Conservation (phyloP, 2,888 invertebrate species). For the Limnephilus marmoratus region DNA sequence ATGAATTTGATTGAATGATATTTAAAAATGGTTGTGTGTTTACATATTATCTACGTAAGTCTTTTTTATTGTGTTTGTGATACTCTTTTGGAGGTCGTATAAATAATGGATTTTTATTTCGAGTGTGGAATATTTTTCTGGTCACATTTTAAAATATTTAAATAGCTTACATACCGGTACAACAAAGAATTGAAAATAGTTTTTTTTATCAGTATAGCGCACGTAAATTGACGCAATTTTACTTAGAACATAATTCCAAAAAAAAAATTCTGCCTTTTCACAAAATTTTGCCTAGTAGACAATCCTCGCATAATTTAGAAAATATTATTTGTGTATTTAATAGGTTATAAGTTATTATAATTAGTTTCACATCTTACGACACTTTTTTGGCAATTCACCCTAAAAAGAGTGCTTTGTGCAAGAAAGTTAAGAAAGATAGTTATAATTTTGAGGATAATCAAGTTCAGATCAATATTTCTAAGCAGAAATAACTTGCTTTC, state of each 20-base stretch:
- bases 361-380: background rate
- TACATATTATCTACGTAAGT: background rate
- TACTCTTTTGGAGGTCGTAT: background rate
- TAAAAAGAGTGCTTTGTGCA: too few species aligned
- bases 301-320: background rate
- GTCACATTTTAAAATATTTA: background rate
- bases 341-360: background rate
- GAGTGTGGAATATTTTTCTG: conserved; percentile 2
- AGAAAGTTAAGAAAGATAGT: too few species aligned
- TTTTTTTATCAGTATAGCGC: background rate
- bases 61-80: background rate
- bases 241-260: too few species aligned
- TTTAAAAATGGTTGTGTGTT: background rate
- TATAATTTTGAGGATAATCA: too few species aligned
- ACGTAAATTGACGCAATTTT: background rate
- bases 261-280: background rate
- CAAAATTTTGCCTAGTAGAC: background rate
- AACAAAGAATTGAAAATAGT: background rate
- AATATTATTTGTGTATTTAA: background rate
- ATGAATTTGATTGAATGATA: background rate
- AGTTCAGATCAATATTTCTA: background rate
- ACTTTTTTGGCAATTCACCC: too few species aligned
- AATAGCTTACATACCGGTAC: background rate
- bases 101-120: background rate
- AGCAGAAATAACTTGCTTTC: background rate